Evolutionary conservation across 2,113 vertebrate species (phyloP).

Genomic region (Muntiacus muntjak): DNA sequence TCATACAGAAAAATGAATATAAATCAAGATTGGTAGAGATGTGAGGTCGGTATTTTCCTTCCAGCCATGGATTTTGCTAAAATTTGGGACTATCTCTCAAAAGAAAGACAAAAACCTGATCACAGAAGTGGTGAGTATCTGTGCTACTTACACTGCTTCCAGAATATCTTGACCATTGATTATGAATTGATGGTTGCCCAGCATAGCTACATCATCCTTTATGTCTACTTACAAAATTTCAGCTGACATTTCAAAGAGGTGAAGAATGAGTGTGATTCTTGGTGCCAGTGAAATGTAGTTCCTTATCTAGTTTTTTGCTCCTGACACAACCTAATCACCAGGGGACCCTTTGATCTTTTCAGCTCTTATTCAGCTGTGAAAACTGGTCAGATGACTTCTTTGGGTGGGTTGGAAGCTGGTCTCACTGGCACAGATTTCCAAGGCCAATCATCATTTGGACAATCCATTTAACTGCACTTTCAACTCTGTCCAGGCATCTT

Average conservation of each 20-base stretch:
- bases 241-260: neutral
- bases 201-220: neutral
- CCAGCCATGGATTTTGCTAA: neutral
- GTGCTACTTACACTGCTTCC: neutral
- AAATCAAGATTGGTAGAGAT: constrained; percentile 33
- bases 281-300: neutral
- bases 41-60: neutral
- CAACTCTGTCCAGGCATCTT: constrained; percentile 18
- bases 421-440: neutral
- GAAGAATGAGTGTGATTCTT: neutral
- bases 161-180: neutral
- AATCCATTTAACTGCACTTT: neutral
- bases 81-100: neutral
- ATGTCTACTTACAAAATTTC: neutral
- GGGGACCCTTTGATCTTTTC: neutral
- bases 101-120: neutral
- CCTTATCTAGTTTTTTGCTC: neutral
- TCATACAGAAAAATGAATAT: constrained; percentile 57
- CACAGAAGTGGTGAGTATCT: neutral
- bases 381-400: neutral
- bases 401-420: neutral
- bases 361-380: neutral
- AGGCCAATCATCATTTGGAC: constrained; percentile 4
- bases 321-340: neutral
- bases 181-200: neutral